phyloP scores from a whole-genome alignment of 1,140 invertebrate genomes.

The Zaprionus ornatus region DNA sequence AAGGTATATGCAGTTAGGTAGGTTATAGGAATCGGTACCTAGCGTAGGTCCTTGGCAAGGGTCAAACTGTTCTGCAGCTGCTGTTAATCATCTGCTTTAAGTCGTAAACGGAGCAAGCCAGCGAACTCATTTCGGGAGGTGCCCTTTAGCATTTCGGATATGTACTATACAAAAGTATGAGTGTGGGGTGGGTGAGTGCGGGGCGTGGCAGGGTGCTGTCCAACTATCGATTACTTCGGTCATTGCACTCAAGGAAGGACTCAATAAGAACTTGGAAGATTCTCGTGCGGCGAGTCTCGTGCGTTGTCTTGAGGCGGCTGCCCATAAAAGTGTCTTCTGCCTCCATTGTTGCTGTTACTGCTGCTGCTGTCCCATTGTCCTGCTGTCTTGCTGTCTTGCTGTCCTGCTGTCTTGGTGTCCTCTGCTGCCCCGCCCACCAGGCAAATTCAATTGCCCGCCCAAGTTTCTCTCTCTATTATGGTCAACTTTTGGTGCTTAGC shows the following conservation, averaged over 20 bases:
- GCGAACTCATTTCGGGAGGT: neutral
- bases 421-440: neutral
- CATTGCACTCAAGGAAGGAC: constrained; percentile 24
- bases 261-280: constrained; percentile 17
- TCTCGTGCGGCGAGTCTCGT: neutral
- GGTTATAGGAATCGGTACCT: too few relatives aligned
- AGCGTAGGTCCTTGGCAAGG: neutral
- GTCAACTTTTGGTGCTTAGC: constrained; percentile 31
- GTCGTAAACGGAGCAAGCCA: constrained; percentile 14
- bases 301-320: neutral
- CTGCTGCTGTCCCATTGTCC: constrained; percentile 14
- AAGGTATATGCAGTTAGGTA: too few relatives aligned
- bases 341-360: neutral
- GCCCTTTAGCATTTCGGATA: neutral
- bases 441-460: constrained; percentile 1
- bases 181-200: neutral
- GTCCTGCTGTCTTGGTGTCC: neutral
- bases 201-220: neutral
- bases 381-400: neutral
- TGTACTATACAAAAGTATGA: neutral
- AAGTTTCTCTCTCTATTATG: constrained; percentile 15
- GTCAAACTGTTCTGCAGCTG: neutral
- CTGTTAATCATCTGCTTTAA: constrained; percentile 27
- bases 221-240: constrained; percentile 44
- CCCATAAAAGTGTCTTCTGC: constrained; percentile 17